Evolutionary conservation across 1,140 invertebrate species (phyloP).

Genomic region (Mycetomoellerius zeteki): DNA sequence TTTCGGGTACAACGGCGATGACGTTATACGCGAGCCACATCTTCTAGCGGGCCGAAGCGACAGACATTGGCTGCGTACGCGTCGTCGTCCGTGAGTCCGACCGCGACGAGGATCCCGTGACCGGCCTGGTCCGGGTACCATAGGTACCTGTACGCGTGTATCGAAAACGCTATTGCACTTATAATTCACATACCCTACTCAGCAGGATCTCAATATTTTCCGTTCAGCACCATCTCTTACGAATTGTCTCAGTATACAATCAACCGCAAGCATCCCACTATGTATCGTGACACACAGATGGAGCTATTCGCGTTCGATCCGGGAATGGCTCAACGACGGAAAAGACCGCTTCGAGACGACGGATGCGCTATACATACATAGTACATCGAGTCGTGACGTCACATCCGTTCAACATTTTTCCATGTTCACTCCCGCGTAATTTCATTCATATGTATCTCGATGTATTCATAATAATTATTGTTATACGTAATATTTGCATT

Average conservation of each 20-base stretch:
- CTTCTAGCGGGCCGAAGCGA: neutral
- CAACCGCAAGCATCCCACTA: conserved; percentile 69
- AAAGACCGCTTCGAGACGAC: no score
- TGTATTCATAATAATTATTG: no score
- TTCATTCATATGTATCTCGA: no score
- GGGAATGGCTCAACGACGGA: no score
- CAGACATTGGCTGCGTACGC: neutral
- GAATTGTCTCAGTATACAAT: conserved; percentile 73
- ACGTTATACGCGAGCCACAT: conserved; percentile 10
- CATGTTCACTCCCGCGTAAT: no score
- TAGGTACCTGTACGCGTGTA: conserved; percentile 50
- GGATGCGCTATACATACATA: no score
- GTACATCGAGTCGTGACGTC: no score
- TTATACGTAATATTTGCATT: no score
- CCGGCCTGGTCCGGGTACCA: neutral
- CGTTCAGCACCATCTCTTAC: conserved; percentile 77
- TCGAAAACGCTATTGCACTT: conserved; percentile 63
- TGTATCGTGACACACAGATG: conserved; percentile 71
- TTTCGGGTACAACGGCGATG: neutral
- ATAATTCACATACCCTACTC: conserved; percentile 74
- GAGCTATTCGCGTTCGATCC: conserved; percentile 66
- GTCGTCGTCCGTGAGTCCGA: neutral
- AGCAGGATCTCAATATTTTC: conserved; percentile 70
- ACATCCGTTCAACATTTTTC: no score
- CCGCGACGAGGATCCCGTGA: neutral